These are phyloP conservation scores for Oryzias celebensis DNA, from an alignment of 2,113 vertebrate genomes.

Conservation along the genomic window DNA sequence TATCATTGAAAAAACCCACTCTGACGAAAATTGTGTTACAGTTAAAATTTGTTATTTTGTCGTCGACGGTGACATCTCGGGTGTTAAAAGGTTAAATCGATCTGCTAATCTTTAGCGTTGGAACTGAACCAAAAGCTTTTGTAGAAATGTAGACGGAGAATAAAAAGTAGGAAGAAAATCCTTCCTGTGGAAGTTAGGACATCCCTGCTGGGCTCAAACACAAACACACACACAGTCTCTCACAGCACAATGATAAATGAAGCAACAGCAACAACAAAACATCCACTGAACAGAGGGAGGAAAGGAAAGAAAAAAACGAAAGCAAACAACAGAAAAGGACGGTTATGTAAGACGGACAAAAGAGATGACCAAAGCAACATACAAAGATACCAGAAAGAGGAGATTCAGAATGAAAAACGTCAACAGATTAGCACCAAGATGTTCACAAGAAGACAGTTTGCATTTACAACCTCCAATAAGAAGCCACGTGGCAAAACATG, in stretches of 20 bases:
- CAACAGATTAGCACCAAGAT: background rate
- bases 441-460: background rate
- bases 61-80: too few relatives aligned
- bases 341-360: background rate
- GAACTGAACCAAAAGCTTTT: too few relatives aligned
- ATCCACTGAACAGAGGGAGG: slow-evolving; percentile 30
- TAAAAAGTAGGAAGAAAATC: slow-evolving; percentile 6
- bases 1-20: too few relatives aligned
- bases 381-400: background rate
- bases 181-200: slow-evolving; percentile 33
- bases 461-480: slow-evolving; percentile 3
- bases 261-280: slow-evolving; percentile 40
- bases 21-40: too few relatives aligned
- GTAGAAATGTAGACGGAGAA: too few relatives aligned
- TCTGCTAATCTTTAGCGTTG: too few relatives aligned
- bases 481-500: slow-evolving; percentile 3
- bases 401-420: background rate
- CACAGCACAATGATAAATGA: slow-evolving; percentile 58
- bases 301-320: slow-evolving; percentile 6
- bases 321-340: slow-evolving; percentile 23
- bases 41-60: too few relatives aligned
- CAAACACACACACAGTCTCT: slow-evolving; percentile 10
- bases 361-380: background rate
- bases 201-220: slow-evolving; percentile 7
- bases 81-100: too few relatives aligned